Evolutionary conservation across 1,140 invertebrate species (phyloP).

Genomic region (Drosophila punjabiensis): DNA sequence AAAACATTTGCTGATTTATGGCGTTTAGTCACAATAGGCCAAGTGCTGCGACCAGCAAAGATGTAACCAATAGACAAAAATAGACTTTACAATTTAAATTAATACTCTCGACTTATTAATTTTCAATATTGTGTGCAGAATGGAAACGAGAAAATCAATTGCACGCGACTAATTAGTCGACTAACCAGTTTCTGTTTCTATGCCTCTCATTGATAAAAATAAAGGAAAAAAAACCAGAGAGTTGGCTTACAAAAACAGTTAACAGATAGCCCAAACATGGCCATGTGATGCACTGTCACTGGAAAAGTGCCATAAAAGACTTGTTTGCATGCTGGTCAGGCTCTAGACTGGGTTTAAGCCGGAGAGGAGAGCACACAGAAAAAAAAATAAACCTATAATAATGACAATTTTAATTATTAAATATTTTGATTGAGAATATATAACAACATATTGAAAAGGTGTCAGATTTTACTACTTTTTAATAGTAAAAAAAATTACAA

Average conservation of each 20-base stretch:
- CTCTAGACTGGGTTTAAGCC: slow-evolving; percentile 10
- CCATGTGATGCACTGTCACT: slow-evolving; percentile 82
- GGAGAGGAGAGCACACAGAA: slow-evolving; percentile 5
- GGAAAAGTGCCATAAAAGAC: slow-evolving; percentile 80
- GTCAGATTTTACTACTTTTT: not conserved
- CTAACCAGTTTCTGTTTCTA: slow-evolving; percentile 50
- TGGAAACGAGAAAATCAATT: slow-evolving; percentile 42
- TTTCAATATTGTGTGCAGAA: slow-evolving; percentile 12
- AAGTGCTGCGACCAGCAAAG: not conserved
- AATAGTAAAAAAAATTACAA: not conserved
- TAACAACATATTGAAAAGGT: not conserved
- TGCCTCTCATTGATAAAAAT: slow-evolving; percentile 63
- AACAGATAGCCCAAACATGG: slow-evolving; percentile 80
- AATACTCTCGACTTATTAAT: slow-evolving; percentile 13
- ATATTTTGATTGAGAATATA: not conserved
- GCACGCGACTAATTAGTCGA: slow-evolving; percentile 62
- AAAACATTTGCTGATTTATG: slow-evolving; percentile 54
- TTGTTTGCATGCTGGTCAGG: slow-evolving; percentile 73
- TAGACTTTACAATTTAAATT: not conserved
- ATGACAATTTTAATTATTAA: not conserved
- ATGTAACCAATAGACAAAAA: slow-evolving; percentile 18
- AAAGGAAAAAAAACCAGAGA: slow-evolving; percentile 17
- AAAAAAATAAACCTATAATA: not conserved
- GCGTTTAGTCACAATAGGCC: slow-evolving; percentile 46
- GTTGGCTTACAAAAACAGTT: slow-evolving; percentile 75